Conservation (phyloP, 1,140 invertebrate genomes). For the Trichoplusia ni region DNA sequence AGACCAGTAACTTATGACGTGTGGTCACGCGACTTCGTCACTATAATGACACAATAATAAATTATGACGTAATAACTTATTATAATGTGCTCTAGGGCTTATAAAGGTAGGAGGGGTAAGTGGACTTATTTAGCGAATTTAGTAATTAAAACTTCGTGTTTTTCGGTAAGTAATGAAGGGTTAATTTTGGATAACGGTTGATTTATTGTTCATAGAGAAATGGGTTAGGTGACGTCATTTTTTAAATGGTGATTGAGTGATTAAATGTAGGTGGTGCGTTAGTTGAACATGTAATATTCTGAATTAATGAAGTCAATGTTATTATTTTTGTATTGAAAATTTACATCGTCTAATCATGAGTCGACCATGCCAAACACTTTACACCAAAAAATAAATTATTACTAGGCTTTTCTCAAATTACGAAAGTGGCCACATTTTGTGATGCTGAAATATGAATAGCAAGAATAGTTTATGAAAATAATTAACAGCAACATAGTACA, state of each 20-base stretch:
- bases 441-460: too few relatives aligned
- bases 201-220: neutral
- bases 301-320: neutral
- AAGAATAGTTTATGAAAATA: too few relatives aligned
- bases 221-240: neutral
- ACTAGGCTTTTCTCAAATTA: too few relatives aligned
- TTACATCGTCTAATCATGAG: too few relatives aligned
- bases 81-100: conserved; percentile 68
- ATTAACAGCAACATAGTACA: too few relatives aligned
- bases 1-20: conserved; percentile 73
- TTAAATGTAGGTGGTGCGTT: too few relatives aligned
- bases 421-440: too few relatives aligned
- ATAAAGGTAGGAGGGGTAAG: conserved; percentile 53
- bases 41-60: conserved; percentile 80
- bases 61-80: conserved; percentile 79
- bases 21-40: conserved; percentile 70
- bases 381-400: too few relatives aligned
- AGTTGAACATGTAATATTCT: neutral
- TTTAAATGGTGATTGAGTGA: neutral
- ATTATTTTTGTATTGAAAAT: too few relatives aligned
- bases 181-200: conserved; percentile 42
- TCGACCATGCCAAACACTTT: too few relatives aligned
- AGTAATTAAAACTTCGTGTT: conserved; percentile 63
- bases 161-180: conserved; percentile 53
- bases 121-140: conserved; percentile 73